Base-by-base conservation (phyloP, 2,113 vertebrate genomes). In the Oreotrochilus melanogaster region DNA sequence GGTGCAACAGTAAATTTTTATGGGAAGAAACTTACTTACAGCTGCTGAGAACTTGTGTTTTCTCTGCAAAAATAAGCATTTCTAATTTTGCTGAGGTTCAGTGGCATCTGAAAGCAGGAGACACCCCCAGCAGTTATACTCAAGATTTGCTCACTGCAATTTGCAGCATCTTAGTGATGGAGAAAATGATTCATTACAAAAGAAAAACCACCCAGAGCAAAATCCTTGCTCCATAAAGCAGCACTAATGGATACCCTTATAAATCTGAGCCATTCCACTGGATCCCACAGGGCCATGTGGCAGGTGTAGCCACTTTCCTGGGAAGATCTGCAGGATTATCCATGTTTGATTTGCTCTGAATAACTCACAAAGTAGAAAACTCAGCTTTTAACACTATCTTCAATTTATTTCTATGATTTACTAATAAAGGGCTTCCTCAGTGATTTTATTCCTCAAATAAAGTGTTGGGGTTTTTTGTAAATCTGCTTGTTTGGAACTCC, bases 331-430 rank as follows among this genome's bases (percentile, higher is more conserved):
- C 25, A 43, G 33, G 33, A 85, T 74, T 91, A 54, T 54, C 11
- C 31, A 30, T 1, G 1, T 8, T 51, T 89, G 9, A 0, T 75
- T 91, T 79, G 35, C 61, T 45, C 58, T 1, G 0, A 85, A 39
- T 53, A 75, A 56, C 6, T 71, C 70, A 35, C 9, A 17, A 78
- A 86, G 69, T 14, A 57, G 33, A 18, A 78, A 91, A 57, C n/a
- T 57, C 39, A 75, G 8, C 2, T 42, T 95, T 93, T 48, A 37
- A 48, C 14, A 27, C 7, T 85, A 6, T 61, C 10, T 50, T 72
- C 37, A 57, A 30, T 92, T 69, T 73, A 27, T 30, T 58, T 57
- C 15, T 57, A 3, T 56, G 16, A 67, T 91, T 88, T 82, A 51
- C 16, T 72, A 39, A 81, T 45, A 56, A 51, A 79, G 4, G 3